Evolutionary conservation across 2,113 vertebrate genomes (phyloP).

Genomic region (Clarias batrachus): DNA sequence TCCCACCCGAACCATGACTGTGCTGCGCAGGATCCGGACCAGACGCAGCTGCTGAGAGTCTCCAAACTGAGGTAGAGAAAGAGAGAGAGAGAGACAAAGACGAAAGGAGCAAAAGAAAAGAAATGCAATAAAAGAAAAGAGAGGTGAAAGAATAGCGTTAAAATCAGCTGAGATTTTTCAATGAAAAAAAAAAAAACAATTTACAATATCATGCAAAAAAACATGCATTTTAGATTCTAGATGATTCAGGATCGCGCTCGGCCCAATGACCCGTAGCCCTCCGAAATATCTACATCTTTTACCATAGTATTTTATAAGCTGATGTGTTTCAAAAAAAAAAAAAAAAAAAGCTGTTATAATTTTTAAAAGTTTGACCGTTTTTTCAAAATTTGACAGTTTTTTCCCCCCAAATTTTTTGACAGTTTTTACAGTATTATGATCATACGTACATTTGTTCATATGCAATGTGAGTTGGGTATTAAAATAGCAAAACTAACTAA

Average conservation of each 20-base stretch:
- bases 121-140: background rate
- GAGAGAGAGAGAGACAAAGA: slow-evolving; percentile 13
- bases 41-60: slow-evolving; percentile 98
- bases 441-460: background rate
- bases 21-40: slow-evolving; percentile 95
- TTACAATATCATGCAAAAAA: slow-evolving; percentile 63
- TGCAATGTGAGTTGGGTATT: background rate
- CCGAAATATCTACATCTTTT: background rate
- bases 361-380: too few relatives aligned
- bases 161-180: background rate
- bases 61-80: slow-evolving; percentile 79
- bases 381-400: background rate
- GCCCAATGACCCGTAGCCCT: slow-evolving; percentile 30
- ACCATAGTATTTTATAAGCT: slow-evolving; percentile 24
- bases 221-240: slow-evolving; percentile 36
- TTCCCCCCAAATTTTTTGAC: too few relatives aligned
- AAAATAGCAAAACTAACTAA: background rate
- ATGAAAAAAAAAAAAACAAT: background rate
- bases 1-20: slow-evolving; percentile 96
- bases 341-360: background rate
- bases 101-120: background rate
- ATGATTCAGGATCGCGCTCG: slow-evolving; percentile 40
- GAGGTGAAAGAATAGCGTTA: background rate
- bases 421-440: background rate
- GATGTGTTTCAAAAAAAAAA: background rate